A percentile compares a stretch with the other conserved stretches of the same genome.
Evolutionary conservation across 1,140 invertebrate genomes (phyloP).

Genomic region (Philotrypesis tridentata): DNA sequence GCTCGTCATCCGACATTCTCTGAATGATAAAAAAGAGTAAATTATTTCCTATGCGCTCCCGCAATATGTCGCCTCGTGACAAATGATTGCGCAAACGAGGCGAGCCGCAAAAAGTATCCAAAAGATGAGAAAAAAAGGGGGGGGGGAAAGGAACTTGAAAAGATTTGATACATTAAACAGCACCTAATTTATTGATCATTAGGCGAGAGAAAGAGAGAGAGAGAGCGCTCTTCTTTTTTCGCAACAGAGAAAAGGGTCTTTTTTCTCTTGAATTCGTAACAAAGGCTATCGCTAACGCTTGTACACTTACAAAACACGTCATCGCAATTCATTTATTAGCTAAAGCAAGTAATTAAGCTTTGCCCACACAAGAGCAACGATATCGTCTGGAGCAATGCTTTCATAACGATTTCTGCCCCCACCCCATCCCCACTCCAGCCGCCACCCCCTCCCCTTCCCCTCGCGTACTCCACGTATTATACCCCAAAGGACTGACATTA

Average conservation of each 20-base stretch:
- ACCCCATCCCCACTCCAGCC: too few species aligned
- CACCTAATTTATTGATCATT: not conserved
- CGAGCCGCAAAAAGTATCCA: not conserved
- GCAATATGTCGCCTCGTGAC: not conserved
- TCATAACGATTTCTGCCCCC: not conserved
- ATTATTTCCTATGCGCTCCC: not conserved
- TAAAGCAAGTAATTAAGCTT: not conserved
- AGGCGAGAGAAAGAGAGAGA: too few species aligned
- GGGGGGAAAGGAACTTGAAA: not conserved
- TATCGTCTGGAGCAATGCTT: not conserved
- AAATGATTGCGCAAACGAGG: not conserved
- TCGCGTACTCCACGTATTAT: too few species aligned
- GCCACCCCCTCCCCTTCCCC: too few species aligned
- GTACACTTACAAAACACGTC: slow-evolving; percentile 8
- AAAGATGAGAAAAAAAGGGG: too few species aligned
- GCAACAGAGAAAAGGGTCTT: not conserved
- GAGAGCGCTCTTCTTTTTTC: not conserved
- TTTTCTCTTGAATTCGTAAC: slow-evolving; percentile 10
- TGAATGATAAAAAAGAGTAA: not conserved
- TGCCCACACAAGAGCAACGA: not conserved
- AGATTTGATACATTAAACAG: not conserved
- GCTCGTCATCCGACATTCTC: slow-evolving; percentile 44
- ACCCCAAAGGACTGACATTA: too few species aligned
- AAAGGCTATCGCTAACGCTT: not conserved
- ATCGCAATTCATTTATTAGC: not conserved